These are phyloP conservation scores for Scaptomyza parva DNA, from an alignment of 2,888 invertebrate genomes.

Conservation along the genomic window DNA sequence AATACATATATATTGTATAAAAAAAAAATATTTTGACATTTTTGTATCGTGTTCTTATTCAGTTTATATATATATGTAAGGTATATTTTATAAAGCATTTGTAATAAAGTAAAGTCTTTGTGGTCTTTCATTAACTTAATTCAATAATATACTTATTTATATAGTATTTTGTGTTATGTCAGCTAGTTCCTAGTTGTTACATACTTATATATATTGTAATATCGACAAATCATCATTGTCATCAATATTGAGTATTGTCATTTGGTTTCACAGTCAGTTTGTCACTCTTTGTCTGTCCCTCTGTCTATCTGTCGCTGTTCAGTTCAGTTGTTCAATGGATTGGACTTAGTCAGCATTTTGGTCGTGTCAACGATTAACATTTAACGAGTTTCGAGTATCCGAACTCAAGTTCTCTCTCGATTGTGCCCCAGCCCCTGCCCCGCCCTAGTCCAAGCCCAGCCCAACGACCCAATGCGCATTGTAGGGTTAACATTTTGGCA, in stretches of 20 bases:
- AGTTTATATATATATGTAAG: too few relatives aligned
- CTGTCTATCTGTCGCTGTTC: conserved; percentile 25
- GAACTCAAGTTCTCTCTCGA: conserved; percentile 27
- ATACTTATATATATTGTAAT: too few relatives aligned
- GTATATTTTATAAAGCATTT: too few relatives aligned
- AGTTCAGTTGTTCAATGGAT: too few relatives aligned
- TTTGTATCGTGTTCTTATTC: too few relatives aligned
- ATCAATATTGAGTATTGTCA: conserved; percentile 26
- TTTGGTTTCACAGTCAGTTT: conserved; percentile 21
- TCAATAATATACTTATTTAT: too few relatives aligned
- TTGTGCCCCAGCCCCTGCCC: conserved; percentile 34
- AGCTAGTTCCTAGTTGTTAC: too few relatives aligned
- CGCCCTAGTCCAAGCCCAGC: conserved; percentile 32
- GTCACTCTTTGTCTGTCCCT: conserved; percentile 25
- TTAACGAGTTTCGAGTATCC: conserved; percentile 64
- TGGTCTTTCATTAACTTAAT: too few relatives aligned
- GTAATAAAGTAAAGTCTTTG: too few relatives aligned
- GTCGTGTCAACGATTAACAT: conserved; percentile 79
- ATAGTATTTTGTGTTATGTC: too few relatives aligned
- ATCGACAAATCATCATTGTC: not conserved
- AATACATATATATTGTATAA: too few relatives aligned
- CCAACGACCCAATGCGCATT: conserved; percentile 44
- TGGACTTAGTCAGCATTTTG: conserved; percentile 72
- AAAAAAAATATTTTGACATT: too few relatives aligned
- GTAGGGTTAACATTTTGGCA: conserved; percentile 77